Conservation (phyloP, 2,888 invertebrate species). For the Melanchra persicariae region DNA sequence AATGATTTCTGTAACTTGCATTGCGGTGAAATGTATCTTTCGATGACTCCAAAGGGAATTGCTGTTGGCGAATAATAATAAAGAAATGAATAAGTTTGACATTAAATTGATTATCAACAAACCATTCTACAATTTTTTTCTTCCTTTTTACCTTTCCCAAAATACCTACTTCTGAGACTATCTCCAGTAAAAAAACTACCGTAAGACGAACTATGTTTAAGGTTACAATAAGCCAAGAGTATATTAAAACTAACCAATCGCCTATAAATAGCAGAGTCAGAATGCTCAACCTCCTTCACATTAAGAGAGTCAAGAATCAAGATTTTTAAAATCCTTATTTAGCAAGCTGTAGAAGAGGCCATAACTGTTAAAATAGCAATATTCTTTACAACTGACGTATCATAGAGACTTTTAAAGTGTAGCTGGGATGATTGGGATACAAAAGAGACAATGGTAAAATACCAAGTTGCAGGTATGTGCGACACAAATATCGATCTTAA, state of each 20-base stretch:
- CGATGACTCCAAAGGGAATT: constrained; percentile 33
- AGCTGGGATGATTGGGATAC: neutral
- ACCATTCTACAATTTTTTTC: neutral
- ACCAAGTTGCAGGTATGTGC: too few species aligned
- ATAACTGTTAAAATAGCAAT: neutral
- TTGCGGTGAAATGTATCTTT: constrained; percentile 33
- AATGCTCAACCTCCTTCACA: too few species aligned
- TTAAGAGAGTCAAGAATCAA: too few species aligned
- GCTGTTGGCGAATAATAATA: neutral
- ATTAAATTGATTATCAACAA: neutral
- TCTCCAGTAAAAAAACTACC: neutral
- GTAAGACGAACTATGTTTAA: neutral
- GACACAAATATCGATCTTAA: neutral
- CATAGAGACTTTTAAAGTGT: neutral
- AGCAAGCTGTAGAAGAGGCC: neutral
- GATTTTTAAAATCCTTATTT: too few species aligned
- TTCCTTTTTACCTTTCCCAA: neutral
- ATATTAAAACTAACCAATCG: too few species aligned
- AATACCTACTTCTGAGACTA: neutral
- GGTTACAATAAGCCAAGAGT: too few species aligned
- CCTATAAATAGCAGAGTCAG: too few species aligned
- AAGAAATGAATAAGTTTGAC: neutral
- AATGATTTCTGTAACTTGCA: constrained; percentile 58
- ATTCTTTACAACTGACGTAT: neutral
- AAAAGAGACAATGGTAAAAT: neutral